phyloP scores from a whole-genome alignment of 2,888 invertebrate species.

The Chironomus riparius region DNA sequence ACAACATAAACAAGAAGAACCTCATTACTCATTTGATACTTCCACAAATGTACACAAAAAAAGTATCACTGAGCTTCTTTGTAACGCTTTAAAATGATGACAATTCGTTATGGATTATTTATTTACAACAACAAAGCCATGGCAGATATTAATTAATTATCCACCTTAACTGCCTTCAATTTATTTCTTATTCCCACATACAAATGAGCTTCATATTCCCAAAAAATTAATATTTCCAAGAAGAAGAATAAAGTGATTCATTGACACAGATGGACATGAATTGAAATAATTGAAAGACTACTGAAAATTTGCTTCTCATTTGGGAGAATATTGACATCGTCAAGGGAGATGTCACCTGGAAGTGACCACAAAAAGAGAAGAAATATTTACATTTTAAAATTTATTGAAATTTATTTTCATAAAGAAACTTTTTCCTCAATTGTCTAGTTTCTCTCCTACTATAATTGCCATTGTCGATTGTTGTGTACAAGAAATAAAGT shows the following conservation, averaged over 20 bases:
- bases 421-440: not conserved
- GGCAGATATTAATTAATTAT: constrained; percentile 1
- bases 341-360: not conserved
- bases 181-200: not conserved
- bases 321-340: not conserved
- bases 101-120: constrained; percentile 12
- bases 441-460: not conserved
- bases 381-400: not conserved
- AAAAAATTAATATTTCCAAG: not conserved
- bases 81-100: constrained; percentile 3
- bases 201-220: not conserved
- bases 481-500: constrained; percentile 3
- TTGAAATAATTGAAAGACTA: not conserved
- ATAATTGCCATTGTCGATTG: constrained; percentile 26
- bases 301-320: not conserved
- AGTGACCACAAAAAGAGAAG: not conserved
- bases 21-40: not conserved
- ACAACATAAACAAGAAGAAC: no score
- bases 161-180: not conserved
- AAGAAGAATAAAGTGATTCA: not conserved
- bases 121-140: not conserved
- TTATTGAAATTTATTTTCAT: not conserved
- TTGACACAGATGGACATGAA: no score
- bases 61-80: not conserved
- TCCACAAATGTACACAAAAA: not conserved